phyloP scores from a whole-genome alignment of 2,113 vertebrate species.

The Sylvia atricapilla region DNA sequence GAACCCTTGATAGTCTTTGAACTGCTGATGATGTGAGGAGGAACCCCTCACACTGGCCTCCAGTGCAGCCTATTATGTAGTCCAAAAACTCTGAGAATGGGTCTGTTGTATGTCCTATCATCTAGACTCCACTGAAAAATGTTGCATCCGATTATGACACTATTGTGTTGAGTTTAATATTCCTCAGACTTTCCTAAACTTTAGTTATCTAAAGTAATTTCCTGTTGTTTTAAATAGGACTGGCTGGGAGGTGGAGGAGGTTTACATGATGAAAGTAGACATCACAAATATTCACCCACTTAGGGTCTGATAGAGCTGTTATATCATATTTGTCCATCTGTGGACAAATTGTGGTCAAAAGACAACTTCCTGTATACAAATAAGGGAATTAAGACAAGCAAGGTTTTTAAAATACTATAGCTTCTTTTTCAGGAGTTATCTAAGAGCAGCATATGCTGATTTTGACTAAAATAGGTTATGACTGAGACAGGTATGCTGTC shows the following conservation, averaged over 20 bases:
- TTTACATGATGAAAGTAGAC: neutral
- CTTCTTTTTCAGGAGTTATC: neutral
- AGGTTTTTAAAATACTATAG: neutral
- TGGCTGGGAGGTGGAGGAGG: rapidly evolving
- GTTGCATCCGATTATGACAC: neutral
- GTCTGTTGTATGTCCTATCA: neutral
- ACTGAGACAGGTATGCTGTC: neutral
- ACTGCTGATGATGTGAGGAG: neutral
- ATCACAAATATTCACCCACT: neutral
- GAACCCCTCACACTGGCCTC: neutral
- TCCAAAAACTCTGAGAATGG: neutral
- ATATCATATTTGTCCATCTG: neutral
- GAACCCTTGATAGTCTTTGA: neutral
- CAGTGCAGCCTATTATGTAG: neutral
- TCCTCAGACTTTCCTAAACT: neutral
- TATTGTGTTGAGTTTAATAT: neutral
- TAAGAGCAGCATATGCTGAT: neutral
- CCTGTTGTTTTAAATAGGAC: neutral
- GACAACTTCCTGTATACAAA: neutral
- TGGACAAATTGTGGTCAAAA: neutral
- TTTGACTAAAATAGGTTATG: neutral
- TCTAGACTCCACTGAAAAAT: neutral
- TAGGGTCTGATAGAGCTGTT: neutral
- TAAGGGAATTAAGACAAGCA: neutral
- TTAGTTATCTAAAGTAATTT: neutral